Percentiles rank a stretch among this genome's conserved stretches.
Evolutionary conservation across 1,140 invertebrate genomes (phyloP).

Genomic region (Zaprionus africanus): DNA sequence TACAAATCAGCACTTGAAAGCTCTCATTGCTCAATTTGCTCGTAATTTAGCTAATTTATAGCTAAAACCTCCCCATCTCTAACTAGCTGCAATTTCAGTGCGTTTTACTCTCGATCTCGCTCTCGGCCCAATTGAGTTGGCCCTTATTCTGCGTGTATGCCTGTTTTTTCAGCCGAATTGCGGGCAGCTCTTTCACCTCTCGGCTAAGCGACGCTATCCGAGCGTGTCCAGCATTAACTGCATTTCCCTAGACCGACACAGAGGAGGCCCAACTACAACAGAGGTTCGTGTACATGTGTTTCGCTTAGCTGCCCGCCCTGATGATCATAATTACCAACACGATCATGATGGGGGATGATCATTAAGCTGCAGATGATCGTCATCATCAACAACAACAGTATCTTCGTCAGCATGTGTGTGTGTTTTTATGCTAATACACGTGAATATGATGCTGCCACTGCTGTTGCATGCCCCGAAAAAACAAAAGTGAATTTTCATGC

Average conservation of each 20-base stretch:
- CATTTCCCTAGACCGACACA: constrained; percentile 40
- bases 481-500: constrained; percentile 27
- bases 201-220: constrained; percentile 44
- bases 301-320: constrained; percentile 59
- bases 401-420: background rate
- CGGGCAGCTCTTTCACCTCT: constrained; percentile 32
- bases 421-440: constrained; percentile 53
- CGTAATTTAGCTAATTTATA: background rate
- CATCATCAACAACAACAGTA: too few relatives aligned
- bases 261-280: background rate
- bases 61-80: background rate
- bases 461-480: constrained; percentile 26
- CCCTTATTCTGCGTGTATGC: background rate
- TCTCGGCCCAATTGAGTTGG: background rate
- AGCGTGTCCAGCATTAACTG: constrained; percentile 54
- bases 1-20: background rate
- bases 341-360: constrained; percentile 33
- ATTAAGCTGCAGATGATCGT: background rate
- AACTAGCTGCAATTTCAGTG: constrained; percentile 6
- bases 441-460: constrained; percentile 16
- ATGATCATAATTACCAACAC: constrained; percentile 33
- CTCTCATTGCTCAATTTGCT: background rate
- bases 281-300: constrained; percentile 35
- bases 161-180: background rate
- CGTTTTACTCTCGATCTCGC: background rate